These are phyloP conservation scores for Lithophane semibrunnea DNA, from an alignment of 2,888 invertebrate species.

Conservation along the genomic window DNA sequence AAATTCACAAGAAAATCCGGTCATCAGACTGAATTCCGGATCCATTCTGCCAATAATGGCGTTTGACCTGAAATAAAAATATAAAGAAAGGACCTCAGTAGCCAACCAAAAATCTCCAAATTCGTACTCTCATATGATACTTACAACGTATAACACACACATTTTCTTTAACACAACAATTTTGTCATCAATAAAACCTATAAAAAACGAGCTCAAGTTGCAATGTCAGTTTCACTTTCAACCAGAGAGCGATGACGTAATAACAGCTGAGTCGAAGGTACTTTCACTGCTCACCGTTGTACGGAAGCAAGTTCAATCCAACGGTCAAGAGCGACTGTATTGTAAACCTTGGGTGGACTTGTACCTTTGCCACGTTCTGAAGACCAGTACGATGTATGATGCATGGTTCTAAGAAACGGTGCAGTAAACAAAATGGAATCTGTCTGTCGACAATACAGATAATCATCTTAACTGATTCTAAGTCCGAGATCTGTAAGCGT, in stretches of 20 bases:
- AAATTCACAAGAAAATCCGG: background rate
- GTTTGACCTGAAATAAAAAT: background rate
- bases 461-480: background rate
- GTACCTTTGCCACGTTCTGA: background rate
- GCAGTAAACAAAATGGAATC: background rate
- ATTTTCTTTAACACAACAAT: slow-evolving; percentile 23
- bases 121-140: background rate
- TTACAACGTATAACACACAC: slow-evolving; percentile 25
- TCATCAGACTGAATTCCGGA: too few species aligned
- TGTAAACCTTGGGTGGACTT: slow-evolving; percentile 6
- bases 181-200: slow-evolving; percentile 49
- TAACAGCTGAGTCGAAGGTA: slow-evolving; percentile 45
- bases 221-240: slow-evolving; percentile 68
- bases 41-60: background rate
- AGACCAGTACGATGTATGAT: background rate
- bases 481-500: background rate
- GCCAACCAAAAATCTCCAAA: slow-evolving; percentile 10
- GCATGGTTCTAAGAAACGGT: background rate
- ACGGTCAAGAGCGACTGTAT: slow-evolving; percentile 61
- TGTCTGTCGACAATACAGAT: background rate
- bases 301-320: slow-evolving; percentile 58
- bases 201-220: slow-evolving; percentile 49
- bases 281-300: slow-evolving; percentile 56
- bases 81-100: too few species aligned
- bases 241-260: slow-evolving; percentile 55